These are phyloP conservation scores for Eustalomyia histrio DNA, from an alignment of 2,888 invertebrate species.

Conservation along the genomic window DNA sequence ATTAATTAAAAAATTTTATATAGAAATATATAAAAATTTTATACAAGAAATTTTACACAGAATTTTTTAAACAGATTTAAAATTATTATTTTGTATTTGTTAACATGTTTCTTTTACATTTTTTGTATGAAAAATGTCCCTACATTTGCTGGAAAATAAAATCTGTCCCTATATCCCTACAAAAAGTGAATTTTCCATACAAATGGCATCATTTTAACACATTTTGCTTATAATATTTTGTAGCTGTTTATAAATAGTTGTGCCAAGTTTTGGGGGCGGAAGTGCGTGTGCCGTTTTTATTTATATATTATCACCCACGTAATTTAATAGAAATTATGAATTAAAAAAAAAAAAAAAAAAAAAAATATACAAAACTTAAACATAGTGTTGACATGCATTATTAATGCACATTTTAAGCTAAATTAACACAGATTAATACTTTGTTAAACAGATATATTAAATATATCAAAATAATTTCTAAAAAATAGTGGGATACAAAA, in stretches of 20 bases:
- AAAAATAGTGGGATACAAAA: background rate
- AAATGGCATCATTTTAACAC: too few relatives aligned
- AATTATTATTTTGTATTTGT: too few relatives aligned
- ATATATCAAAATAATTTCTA: background rate
- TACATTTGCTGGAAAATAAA: too few relatives aligned
- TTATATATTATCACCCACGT: conserved; percentile 18
- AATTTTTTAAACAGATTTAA: too few relatives aligned
- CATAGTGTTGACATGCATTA: conserved; percentile 21
- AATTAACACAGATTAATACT: conserved; percentile 24
- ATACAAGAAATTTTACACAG: too few relatives aligned
- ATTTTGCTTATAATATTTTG: background rate
- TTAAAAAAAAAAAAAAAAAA: too few relatives aligned
- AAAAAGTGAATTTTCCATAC: too few relatives aligned
- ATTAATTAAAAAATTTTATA: too few relatives aligned
- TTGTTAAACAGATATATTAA: background rate
- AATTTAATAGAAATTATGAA: background rate
- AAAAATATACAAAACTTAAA: background rate
- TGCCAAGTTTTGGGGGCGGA: conserved; percentile 48
- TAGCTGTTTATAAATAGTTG: background rate
- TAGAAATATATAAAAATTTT: too few relatives aligned
- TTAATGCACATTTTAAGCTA: conserved; percentile 12
- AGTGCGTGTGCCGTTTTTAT: conserved; percentile 64
- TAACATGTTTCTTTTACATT: too few relatives aligned
- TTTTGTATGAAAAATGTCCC: too few relatives aligned
- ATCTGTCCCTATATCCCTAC: too few relatives aligned